phyloP scores from a whole-genome alignment of 2,888 invertebrate genomes.

The Megastigmus dorsalis region DNA sequence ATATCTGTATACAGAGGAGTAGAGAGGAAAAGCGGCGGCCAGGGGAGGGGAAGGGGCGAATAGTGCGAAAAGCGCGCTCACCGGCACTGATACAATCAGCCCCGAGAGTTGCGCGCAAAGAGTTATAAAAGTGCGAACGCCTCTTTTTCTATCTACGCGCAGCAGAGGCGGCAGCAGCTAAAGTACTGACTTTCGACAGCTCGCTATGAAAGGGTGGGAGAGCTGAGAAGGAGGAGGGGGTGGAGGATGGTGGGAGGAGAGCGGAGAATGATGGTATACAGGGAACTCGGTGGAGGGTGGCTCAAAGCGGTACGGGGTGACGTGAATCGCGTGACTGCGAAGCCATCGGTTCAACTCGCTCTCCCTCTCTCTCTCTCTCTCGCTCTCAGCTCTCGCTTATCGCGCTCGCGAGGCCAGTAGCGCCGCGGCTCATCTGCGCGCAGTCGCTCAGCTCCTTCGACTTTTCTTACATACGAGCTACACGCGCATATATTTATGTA shows the following conservation, averaged over 20 bases:
- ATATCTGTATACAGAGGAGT: no score
- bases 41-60: background rate
- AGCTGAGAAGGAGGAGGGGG: background rate
- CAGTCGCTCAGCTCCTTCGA: background rate
- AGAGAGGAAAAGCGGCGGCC: no score
- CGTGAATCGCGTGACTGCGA: constrained; percentile 69
- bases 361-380: constrained; percentile 5
- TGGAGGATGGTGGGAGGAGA: background rate
- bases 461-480: background rate
- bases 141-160: background rate
- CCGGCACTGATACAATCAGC: constrained; percentile 35
- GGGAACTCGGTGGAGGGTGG: constrained; percentile 57
- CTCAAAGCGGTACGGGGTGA: constrained; percentile 67
- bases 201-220: background rate
- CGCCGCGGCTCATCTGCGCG: background rate
- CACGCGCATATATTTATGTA: no score
- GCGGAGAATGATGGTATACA: constrained; percentile 26
- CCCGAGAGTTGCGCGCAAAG: background rate
- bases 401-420: background rate
- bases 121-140: constrained; percentile 50
- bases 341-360: constrained; percentile 46
- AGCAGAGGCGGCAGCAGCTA: no score
- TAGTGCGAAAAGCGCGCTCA: constrained; percentile 24
- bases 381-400: background rate
- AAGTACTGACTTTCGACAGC: no score